A percentile compares a stretch with the other conserved stretches of the same genome.
phyloP scores from a whole-genome alignment of 1,140 invertebrate species.

The Rhizoglyphus robini region DNA sequence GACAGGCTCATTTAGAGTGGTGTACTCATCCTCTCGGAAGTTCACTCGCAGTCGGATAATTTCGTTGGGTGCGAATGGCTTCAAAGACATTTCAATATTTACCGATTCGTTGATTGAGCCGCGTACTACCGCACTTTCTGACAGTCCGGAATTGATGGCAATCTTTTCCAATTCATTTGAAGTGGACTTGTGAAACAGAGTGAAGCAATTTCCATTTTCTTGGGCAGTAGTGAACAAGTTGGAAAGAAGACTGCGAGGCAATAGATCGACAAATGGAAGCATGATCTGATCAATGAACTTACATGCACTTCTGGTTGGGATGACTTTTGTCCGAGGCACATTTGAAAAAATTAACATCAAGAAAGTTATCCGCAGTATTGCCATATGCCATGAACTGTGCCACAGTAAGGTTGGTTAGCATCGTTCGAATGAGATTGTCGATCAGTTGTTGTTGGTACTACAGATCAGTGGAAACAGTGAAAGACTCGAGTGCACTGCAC shows the following conservation, averaged over 20 bases:
- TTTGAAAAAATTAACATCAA: constrained; percentile 5
- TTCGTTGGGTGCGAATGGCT: constrained; percentile 19
- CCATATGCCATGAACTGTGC: constrained; percentile 13
- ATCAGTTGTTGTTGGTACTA: constrained; percentile 15
- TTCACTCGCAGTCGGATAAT: constrained; percentile 10
- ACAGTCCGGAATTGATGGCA: constrained; percentile 11
- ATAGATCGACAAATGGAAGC: background rate
- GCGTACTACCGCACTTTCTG: background rate
- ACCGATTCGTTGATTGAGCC: constrained; percentile 12
- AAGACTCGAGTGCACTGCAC: background rate
- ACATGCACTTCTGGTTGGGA: constrained; percentile 10
- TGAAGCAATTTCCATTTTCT: constrained; percentile 20
- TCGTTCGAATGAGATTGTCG: constrained; percentile 10
- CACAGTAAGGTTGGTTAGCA: constrained; percentile 12
- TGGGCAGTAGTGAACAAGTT: constrained; percentile 19
- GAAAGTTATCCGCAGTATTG: constrained; percentile 11
- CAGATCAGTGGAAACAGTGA: background rate
- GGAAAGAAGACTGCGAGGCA: background rate
- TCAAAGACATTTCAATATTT: constrained; percentile 12
- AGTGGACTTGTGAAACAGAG: constrained; percentile 16
- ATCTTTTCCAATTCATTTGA: background rate
- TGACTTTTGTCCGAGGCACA: constrained; percentile 16
- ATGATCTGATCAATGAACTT: background rate
- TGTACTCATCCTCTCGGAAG: constrained; percentile 14
- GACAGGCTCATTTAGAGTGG: constrained; percentile 18